phyloP scores from a whole-genome alignment of 2,113 vertebrate genomes.

The Todiramphus saurophagus region DNA sequence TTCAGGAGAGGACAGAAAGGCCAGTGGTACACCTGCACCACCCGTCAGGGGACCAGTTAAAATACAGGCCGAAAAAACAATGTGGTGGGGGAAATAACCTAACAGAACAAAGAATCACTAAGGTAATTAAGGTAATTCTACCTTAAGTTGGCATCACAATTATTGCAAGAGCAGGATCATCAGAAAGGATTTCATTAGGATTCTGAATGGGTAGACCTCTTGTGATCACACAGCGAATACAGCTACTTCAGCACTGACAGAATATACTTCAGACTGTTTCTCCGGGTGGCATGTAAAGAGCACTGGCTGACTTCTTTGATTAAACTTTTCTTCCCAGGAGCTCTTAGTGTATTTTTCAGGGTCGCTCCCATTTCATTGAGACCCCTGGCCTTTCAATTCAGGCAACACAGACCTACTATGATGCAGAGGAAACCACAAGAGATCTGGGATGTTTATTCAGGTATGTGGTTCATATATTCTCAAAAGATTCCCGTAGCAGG shows the following conservation, averaged over 20 bases:
- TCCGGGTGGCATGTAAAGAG: not conserved
- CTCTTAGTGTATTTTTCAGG: not conserved
- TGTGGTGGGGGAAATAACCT: not conserved
- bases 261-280: not conserved
- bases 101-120: not conserved
- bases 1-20: not conserved
- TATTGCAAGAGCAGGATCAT: not conserved
- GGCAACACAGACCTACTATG: not conserved
- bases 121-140: not conserved
- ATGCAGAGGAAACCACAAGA: not conserved
- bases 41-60: fast-evolving
- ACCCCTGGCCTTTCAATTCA: not conserved
- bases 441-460: not conserved
- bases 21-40: not conserved
- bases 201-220: not conserved
- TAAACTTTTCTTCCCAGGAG: not conserved
- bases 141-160: not conserved
- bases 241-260: not conserved
- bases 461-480: not conserved
- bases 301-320: not conserved
- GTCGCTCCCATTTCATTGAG: not conserved
- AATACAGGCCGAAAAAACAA: not conserved
- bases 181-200: not conserved
- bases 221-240: not conserved
- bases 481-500: not conserved